Evolutionary conservation across 2,797 vertebrate genomes (phyloP), one percentile per base, ranked within the genome.

Genomic region (Mareca strepera): DNA sequence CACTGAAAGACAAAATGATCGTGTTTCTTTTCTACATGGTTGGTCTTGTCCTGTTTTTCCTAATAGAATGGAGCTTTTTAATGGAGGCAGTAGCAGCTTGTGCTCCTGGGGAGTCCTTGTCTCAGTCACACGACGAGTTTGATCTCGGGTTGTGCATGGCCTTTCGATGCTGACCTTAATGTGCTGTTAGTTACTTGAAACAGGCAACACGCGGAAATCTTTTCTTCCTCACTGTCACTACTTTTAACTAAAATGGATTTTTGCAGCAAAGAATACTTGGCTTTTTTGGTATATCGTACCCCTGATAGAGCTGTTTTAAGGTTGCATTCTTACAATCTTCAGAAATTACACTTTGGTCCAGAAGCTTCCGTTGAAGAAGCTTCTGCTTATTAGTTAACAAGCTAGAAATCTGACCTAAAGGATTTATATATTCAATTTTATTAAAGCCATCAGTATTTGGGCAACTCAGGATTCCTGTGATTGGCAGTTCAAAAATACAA

Each of bases 401-500:
- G 86, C 91, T 96, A 76, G 37, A 87, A 95, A 58, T 67, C 73
- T 96, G 88, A 84, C 93, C 95, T 84, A 76, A 75, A 73, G 53
- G 29, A 59, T 80, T 93, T 97, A 75, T 92, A 75, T 97, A 80
- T 92, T 96, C 85, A 91, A 4, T 96, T 93, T 86, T 78, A 79
- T 96, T 96, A 92, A 96, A 96, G 86, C 96, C 89, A 92, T 96
- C 97, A 95, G 94, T 86, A 92, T 97, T 97, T 90, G 97, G 93
- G 97, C 97, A 97, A 92, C 96, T 94, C 96, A 91, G 94, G 96
- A 97, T 98, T 97, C 96, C 90, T 76, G 91, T 98, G 98, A 99
- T 68, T 98, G 98, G 97, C 98, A 98, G 97, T 97, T 98, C 94
- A 97, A 97, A 98, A 98, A 97, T 96, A 96, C 93, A 97, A 22